Base-by-base conservation (phyloP, 1,140 invertebrate species). In the Temnothorax nylanderi region DNA sequence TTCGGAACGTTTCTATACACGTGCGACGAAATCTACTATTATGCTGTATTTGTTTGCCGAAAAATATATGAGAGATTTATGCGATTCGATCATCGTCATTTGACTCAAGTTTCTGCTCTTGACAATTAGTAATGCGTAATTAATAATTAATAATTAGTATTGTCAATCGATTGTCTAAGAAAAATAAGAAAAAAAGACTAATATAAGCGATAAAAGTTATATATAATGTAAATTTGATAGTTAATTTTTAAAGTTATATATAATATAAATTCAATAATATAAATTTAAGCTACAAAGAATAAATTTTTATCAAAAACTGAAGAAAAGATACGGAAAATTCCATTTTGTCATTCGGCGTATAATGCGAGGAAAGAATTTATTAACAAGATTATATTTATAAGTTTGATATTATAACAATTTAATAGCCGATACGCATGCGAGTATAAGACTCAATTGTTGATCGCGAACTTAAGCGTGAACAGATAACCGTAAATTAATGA, bases 401-500 rank as follows among this genome's bases (percentile, higher is more conserved):
- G 26, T 26, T 26, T 76, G 26, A 77, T 62, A 47, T 18, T 49
- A 26, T 65, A 64, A 11, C 8, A 32, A 44, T 1, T 49, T 34
- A 21, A 65, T 47, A 1, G 11, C 3, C 16, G 3, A 76, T 60
- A 16, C 13, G 2, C 8, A 11, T 76, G 11, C 1, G 18, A 34
- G 2, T 47, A 77, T 47, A 77, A 78, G 16, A 18, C 8, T 44
- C 11, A 60, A 51, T 49, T 77, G 41, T 64, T 60, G 7, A 77
- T 51, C 3, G 26, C 10, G 16, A 77, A 64, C 41, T 34, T 77
- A 11, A 62, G 18, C 26, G 11, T 64, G 11, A 78, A 78, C 3
- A 16, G 11, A 65, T 34, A 47, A 78, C 37, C 11, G 11, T 65
- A 18, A 51, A 78, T 78, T 37, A 78, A 78, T 78, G 44, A 65